These are phyloP conservation scores for Eledone cirrhosa DNA, from an alignment of 2,888 invertebrate genomes.

Conservation along the genomic window DNA sequence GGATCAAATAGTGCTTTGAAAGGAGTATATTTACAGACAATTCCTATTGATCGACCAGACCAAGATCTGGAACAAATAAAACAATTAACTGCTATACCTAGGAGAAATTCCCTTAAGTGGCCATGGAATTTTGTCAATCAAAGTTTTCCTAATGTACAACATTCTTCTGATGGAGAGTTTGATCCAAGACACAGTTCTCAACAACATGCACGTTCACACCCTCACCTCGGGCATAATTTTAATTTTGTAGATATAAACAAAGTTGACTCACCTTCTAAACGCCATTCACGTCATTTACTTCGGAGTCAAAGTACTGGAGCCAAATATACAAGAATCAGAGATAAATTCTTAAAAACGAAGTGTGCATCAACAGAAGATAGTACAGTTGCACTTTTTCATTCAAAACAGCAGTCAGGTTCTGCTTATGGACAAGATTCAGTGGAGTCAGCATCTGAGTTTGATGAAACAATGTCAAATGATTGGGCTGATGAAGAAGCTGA, in stretches of 20 bases:
- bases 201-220: slow-evolving; percentile 43
- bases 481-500: slow-evolving; percentile 59
- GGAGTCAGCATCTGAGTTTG: slow-evolving; percentile 47
- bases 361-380: slow-evolving; percentile 24
- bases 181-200: background rate
- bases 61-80: background rate
- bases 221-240: slow-evolving; percentile 37
- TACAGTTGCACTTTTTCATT: slow-evolving; percentile 22
- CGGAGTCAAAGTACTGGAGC: slow-evolving; percentile 45
- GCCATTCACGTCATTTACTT: slow-evolving; percentile 33
- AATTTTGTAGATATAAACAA: slow-evolving; percentile 20
- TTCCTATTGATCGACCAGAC: background rate
- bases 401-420: background rate
- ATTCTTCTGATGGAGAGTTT: slow-evolving; percentile 24
- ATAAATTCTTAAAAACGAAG: slow-evolving; percentile 39
- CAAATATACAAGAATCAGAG: slow-evolving; percentile 40
- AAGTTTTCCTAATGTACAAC: slow-evolving; percentile 26
- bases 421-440: slow-evolving; percentile 35
- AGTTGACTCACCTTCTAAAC: background rate
- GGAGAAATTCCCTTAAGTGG: slow-evolving; percentile 18
- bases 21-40: background rate
- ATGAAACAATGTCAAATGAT: slow-evolving; percentile 51
- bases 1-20: slow-evolving; percentile 10
- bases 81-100: background rate
- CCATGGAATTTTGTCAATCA: slow-evolving; percentile 24